Base-by-base conservation (phyloP, 2,888 invertebrate species). In the Lasius platythorax region DNA sequence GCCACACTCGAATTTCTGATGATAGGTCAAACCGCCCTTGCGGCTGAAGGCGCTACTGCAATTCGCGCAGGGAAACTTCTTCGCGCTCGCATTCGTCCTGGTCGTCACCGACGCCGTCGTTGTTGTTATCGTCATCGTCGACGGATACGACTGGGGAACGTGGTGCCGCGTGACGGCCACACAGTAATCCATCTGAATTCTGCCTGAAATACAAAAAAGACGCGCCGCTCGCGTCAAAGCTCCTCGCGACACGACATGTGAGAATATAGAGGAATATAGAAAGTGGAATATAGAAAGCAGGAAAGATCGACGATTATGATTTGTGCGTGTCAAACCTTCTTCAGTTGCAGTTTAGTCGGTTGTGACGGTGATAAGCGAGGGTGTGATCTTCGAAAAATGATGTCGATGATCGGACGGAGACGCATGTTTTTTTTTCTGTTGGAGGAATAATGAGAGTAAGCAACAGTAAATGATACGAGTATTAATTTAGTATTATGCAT, bases 1-100 rank as follows among this genome's bases (percentile, higher is more conserved):
- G 6, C 93, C 93, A 81, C 94, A 95, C 79, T 92, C 91, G 85
- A 85, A 91, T 56, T 88, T 92, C 56, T 90, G 85, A 84, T 93
- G 92, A 37, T 92, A 91, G 37, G 88, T 90, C 43, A 93, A 85
- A 12, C 92, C 92, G 15, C 91, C 91, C 61, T 92, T 92, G 40
- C 91, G 88, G 40, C 89, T 92, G 87, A 92, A 92, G 40, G 87
- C 87, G 83, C 90, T 92, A 79, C 66, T 88, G 76, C 92, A 92
- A 40, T 87, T 91, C 37, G 64, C 63, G 53, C 92, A 92, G 2
- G 92, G 92, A 58, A 87, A 92, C 53, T 86, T 91, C 50, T 84
- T 58, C 66, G 58, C 3, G 43, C 8, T 30, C 9, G 70, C 2
- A 0, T 83, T 81, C 18, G 66, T 46, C 9, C 43, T 50, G 30